These are phyloP conservation scores for Formica aserva DNA, from an alignment of 2,888 invertebrate genomes.

Conservation along the genomic window DNA sequence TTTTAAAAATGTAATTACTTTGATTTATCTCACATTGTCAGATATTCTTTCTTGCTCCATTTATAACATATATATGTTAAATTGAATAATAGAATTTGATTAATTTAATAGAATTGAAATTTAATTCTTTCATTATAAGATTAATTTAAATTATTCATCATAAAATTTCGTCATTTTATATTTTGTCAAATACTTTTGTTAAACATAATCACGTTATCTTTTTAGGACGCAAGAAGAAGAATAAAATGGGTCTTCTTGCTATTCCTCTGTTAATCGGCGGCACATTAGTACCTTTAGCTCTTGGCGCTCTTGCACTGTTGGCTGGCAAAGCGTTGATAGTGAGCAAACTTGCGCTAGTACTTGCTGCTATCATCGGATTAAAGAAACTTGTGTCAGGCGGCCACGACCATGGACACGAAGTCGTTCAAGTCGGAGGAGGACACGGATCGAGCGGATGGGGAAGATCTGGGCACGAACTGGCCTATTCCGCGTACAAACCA, in stretches of 20 bases:
- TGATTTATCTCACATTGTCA: neutral
- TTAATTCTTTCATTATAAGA: neutral
- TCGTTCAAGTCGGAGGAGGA: conserved; percentile 89
- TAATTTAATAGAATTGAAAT: neutral
- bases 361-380: conserved; percentile 94
- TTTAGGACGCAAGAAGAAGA: conserved; percentile 89
- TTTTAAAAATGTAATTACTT: neutral
- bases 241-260: conserved; percentile 91
- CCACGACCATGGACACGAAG: conserved; percentile 88
- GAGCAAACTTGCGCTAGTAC: conserved; percentile 92
- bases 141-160: conserved; percentile 2
- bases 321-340: conserved; percentile 95
- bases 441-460: conserved; percentile 92
- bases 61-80: neutral
- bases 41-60: neutral
- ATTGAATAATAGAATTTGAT: too few species aligned
- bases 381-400: conserved; percentile 92
- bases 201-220: neutral
- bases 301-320: conserved; percentile 92
- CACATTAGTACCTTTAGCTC: conserved; percentile 93
- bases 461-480: conserved; percentile 88
- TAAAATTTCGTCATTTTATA: neutral
- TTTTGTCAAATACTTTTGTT: neutral
- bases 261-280: conserved; percentile 93
- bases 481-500: conserved; percentile 89